These are phyloP conservation scores for human (Homo sapiens) DNA, from an alignment of 2,113 vertebrate species.

Conservation along the genomic window GRCh38 chr12:83774001-83774500, in stretches of 20 bases:
- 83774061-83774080: not conserved
- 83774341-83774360: not conserved
- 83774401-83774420: not conserved
- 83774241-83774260: not conserved
- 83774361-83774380: not conserved
- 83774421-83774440: not conserved
- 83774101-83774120: not conserved
- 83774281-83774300: not conserved
- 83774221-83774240: not conserved
- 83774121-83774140: not conserved
- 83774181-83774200: not conserved
- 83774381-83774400: not conserved
- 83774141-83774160: not conserved
- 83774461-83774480: not conserved
- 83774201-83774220: not conserved
- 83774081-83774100: not conserved
- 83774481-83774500: not conserved
- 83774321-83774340: not conserved
- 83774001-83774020: not conserved
- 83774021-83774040: not conserved
- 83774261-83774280: not conserved
- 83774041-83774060: not conserved
- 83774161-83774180: not conserved
- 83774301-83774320: not conserved
- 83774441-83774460: not conserved